Percentiles rank a stretch among this genome's conserved stretches.
Conservation (phyloP, 2,888 invertebrate species). For the Scaptomyza polygonia region DNA sequence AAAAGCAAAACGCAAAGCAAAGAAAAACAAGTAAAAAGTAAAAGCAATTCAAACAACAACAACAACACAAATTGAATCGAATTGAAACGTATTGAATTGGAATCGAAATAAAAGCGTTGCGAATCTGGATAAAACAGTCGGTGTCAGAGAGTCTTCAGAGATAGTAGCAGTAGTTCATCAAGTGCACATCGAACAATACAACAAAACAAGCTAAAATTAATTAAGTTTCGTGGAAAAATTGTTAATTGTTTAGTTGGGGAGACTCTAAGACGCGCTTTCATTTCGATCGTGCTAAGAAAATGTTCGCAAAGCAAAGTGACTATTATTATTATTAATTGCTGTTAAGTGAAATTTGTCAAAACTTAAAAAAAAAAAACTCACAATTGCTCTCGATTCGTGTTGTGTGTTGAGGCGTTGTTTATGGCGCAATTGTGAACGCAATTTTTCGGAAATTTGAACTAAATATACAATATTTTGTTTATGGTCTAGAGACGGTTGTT, state of each 20-base stretch:
- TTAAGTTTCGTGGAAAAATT: constrained; percentile 41
- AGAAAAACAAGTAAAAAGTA: too few relatives aligned
- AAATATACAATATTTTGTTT: constrained; percentile 24
- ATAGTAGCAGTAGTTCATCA: constrained; percentile 26
- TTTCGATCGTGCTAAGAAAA: constrained; percentile 20
- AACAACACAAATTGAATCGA: constrained; percentile 15
- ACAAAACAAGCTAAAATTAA: constrained; percentile 27
- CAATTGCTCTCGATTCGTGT: constrained; percentile 3
- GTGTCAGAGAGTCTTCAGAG: constrained; percentile 13
- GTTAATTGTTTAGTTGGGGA: constrained; percentile 14
- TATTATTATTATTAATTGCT: constrained; percentile 18
- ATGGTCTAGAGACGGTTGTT: constrained; percentile 43
- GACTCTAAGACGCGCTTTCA: constrained; percentile 43
- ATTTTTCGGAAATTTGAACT: constrained; percentile 40
- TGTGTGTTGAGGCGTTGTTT: constrained; percentile 10
- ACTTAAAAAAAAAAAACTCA: constrained; percentile 19
- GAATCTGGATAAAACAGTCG: constrained; percentile 15
- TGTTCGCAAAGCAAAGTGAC: constrained; percentile 19
- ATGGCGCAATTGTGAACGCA: constrained; percentile 36
- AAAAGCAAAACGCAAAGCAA: constrained; percentile 38
- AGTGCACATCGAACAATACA: constrained; percentile 30
- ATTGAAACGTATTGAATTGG: constrained; percentile 16
- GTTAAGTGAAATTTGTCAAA: constrained; percentile 52
- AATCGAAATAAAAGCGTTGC: constrained; percentile 17
- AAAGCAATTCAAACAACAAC: too few relatives aligned